These are phyloP conservation scores for Chelonia mydas DNA, from an alignment of 2,797 vertebrate species.

Conservation along the genomic window DNA sequence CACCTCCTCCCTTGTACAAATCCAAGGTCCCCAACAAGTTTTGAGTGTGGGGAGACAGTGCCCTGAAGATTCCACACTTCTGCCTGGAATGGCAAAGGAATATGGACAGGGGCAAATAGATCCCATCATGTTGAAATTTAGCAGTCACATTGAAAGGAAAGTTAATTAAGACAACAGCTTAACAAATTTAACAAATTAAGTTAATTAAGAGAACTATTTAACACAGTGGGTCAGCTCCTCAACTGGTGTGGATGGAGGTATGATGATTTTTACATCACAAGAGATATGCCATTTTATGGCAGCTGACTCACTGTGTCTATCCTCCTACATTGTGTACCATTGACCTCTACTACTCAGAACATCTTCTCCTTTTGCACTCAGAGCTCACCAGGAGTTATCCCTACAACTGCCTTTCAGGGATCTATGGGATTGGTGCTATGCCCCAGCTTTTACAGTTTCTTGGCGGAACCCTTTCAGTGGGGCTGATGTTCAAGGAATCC, in stretches of 20 bases:
- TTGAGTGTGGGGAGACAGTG: neutral
- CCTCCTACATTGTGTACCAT: neutral
- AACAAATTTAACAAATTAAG: no score
- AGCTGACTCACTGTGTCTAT: neutral
- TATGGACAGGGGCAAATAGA: neutral
- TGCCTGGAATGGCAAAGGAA: neutral
- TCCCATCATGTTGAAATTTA: neutral
- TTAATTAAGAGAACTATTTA: no score
- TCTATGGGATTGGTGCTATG: no score
- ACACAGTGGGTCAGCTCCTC: neutral
- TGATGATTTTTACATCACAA: no score
- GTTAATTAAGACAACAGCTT: no score
- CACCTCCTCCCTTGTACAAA: neutral
- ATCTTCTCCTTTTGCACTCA: neutral
- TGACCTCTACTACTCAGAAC: fast-evolving
- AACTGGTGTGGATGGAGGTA: neutral
- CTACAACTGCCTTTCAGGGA: neutral
- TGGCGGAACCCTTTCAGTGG: no score
- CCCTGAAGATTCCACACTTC: neutral
- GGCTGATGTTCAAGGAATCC: no score
- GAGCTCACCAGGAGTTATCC: conserved; percentile 10
- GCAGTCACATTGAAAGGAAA: neutral
- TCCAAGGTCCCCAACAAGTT: fast-evolving
- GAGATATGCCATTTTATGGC: neutral
- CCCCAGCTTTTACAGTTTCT: no score